These are phyloP conservation scores for Thrips palmi DNA, from an alignment of 1,140 invertebrate genomes.

Conservation along the genomic window DNA sequence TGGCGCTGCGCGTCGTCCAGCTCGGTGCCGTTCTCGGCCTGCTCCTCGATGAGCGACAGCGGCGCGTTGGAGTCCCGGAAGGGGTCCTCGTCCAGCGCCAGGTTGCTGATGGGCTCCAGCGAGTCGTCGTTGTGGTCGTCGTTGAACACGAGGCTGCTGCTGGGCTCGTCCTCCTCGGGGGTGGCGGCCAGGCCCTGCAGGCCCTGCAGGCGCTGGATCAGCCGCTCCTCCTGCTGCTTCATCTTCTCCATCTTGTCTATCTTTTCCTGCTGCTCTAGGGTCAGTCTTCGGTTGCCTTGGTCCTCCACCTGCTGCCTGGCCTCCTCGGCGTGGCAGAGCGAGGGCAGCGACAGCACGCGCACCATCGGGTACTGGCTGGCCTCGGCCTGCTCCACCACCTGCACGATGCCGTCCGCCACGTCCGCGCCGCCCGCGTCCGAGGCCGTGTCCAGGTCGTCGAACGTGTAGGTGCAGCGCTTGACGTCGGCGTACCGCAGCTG, in stretches of 20 bases:
- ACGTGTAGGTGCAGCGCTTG: constrained; percentile 54
- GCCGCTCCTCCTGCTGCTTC: not conserved
- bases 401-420: constrained; percentile 13
- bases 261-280: constrained; percentile 8
- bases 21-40: too few relatives aligned
- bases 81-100: too few relatives aligned
- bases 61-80: too few relatives aligned
- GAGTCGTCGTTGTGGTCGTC: constrained; percentile 1
- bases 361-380: too few relatives aligned
- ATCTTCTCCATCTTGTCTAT: constrained; percentile 9
- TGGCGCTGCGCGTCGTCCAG: too few relatives aligned
- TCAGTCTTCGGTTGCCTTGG: constrained; percentile 3
- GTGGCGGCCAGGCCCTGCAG: not conserved
- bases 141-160: constrained; percentile 2
- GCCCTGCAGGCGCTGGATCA: not conserved
- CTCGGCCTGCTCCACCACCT: constrained; percentile 11
- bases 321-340: not conserved
- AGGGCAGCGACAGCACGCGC: not conserved
- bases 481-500: constrained; percentile 33
- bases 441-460: constrained; percentile 19
- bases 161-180: constrained; percentile 3
- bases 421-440: not conserved
- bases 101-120: constrained; percentile 1
- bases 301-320: constrained; percentile 8
- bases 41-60: too few relatives aligned